phyloP scores from a whole-genome alignment of 2,888 invertebrate species.

The Drosophila borborema region DNA sequence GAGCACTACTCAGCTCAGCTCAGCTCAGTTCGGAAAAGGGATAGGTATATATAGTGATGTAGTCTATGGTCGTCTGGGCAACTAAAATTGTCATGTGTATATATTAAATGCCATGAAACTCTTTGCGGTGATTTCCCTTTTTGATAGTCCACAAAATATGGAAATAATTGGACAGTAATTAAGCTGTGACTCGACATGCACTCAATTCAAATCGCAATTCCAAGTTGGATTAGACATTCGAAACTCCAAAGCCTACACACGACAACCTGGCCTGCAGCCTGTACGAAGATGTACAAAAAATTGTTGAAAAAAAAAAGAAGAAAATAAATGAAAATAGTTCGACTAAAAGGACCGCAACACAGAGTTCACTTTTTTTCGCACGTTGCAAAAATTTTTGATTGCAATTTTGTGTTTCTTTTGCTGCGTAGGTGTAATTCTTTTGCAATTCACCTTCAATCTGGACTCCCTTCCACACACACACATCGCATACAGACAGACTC shows the following conservation, averaged over 20 bases:
- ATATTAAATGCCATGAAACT: constrained; percentile 12
- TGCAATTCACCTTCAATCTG: constrained; percentile 53
- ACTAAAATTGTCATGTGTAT: constrained; percentile 27
- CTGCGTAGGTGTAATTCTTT: constrained; percentile 40
- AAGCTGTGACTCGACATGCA: constrained; percentile 44
- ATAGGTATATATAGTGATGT: background rate
- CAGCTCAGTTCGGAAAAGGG: background rate
- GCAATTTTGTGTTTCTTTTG: constrained; percentile 69
- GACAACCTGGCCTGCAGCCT: constrained; percentile 20
- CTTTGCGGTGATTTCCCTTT: constrained; percentile 25
- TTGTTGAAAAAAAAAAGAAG: background rate
- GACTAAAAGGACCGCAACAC: no score
- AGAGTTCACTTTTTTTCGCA: constrained; percentile 28
- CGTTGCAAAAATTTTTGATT: constrained; percentile 65
- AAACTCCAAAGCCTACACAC: background rate
- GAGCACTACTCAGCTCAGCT: constrained; percentile 30
- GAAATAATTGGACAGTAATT: constrained; percentile 62
- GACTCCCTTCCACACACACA: background rate
- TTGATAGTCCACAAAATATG: constrained; percentile 48
- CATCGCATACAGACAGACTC: background rate
- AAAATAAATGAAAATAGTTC: no score
- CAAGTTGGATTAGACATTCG: constrained; percentile 21
- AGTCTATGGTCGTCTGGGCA: constrained; percentile 13
- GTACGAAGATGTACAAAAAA: constrained; percentile 4
- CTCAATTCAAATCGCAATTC: constrained; percentile 25